Evolutionary conservation across 1,140 invertebrate genomes (phyloP).

Genomic region (Helicorthomorpha holstii): DNA sequence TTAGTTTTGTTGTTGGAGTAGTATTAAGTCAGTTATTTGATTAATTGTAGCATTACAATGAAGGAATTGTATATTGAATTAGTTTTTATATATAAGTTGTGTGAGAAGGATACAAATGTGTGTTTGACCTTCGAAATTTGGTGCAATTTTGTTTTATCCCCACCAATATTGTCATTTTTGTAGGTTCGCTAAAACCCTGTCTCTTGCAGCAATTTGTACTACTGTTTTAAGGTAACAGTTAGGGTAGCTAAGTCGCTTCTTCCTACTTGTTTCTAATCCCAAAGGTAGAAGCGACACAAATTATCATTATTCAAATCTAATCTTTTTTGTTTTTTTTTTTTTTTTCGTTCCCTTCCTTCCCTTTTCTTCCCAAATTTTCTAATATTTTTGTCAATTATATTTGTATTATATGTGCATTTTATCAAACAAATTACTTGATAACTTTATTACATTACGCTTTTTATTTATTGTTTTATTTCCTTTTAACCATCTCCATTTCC

Average conservation of each 20-base stretch:
- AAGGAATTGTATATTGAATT: no score
- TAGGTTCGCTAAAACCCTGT: not conserved
- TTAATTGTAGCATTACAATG: no score
- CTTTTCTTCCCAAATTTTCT: conserved; percentile 4
- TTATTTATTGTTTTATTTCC: conserved; percentile 1
- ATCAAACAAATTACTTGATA: not conserved
- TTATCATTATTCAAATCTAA: not conserved
- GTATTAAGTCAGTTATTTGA: no score
- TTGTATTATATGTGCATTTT: no score
- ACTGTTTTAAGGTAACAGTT: not conserved
- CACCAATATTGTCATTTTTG: no score
- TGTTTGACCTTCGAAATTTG: no score
- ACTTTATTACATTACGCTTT: not conserved
- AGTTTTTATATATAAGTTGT: no score
- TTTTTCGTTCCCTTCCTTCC: conserved; percentile 5
- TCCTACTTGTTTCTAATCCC: no score
- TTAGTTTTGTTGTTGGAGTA: no score
- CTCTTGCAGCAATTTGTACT: not conserved
- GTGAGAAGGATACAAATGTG: no score
- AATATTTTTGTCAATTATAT: conserved; percentile 5
- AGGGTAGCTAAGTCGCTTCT: not conserved
- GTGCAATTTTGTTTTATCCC: no score
- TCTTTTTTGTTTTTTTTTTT: conserved; percentile 3
- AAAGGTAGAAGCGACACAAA: not conserved
- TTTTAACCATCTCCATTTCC: not conserved